Conservation (phyloP, 2,113 vertebrate genomes). For the Ceratotherium simum region DNA sequence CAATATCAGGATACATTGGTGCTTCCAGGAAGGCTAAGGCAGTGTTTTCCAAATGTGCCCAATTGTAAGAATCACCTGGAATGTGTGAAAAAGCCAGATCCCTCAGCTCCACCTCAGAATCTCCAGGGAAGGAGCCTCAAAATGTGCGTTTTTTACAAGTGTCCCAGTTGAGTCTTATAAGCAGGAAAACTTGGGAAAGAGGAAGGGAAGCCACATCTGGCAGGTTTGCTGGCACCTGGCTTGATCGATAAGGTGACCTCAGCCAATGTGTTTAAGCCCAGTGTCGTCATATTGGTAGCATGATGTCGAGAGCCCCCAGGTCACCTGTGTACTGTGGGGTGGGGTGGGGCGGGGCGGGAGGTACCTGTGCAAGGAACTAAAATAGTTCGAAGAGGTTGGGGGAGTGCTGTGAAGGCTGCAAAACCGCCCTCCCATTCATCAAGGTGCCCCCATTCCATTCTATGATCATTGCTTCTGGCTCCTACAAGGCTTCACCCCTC, state of each 20-base stretch:
- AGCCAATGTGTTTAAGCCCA: not conserved
- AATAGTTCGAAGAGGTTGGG: not conserved
- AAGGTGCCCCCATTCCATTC: not conserved
- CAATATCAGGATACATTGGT: not conserved
- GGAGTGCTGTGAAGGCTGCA: not conserved
- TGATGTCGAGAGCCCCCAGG: not conserved
- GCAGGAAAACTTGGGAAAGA: not conserved
- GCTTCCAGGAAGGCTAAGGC: not conserved
- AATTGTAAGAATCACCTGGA: not conserved
- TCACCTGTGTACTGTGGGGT: not conserved
- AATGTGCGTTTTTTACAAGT: not conserved
- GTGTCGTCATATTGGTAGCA: not conserved
- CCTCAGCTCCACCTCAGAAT: not conserved
- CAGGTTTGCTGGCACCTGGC: not conserved
- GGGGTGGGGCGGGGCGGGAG: not conserved
- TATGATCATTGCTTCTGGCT: not conserved
- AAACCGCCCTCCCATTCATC: not conserved
- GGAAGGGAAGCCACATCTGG: not conserved
- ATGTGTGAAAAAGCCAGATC: not conserved
- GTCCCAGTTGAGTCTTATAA: not conserved
- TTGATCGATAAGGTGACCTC: not conserved
- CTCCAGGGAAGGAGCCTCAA: not conserved
- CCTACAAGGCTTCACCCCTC: not conserved
- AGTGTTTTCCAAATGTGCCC: not conserved
- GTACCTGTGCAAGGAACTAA: not conserved